phyloP scores from a whole-genome alignment of 2,888 invertebrate genomes.

The Eristalinus aeneus region DNA sequence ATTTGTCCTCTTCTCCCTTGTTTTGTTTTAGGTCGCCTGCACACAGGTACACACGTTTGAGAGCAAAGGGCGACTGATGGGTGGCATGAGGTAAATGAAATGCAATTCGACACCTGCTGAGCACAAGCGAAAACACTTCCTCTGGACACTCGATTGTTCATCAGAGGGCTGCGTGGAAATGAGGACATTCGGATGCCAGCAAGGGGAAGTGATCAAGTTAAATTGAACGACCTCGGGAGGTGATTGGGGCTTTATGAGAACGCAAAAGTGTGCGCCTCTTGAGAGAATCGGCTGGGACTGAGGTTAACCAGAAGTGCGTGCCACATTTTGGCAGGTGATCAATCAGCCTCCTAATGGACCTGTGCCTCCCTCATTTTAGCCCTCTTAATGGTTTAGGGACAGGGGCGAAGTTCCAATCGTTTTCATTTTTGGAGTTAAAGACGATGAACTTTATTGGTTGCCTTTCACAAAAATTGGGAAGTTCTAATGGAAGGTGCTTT shows the following conservation, averaged over 20 bases:
- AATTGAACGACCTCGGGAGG: neutral
- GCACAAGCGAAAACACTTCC: neutral
- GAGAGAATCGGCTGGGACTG: neutral
- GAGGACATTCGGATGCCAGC: neutral
- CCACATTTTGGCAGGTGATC: neutral
- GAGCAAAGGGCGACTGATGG: neutral
- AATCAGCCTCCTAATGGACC: neutral
- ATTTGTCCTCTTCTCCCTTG: slow-evolving; percentile 7
- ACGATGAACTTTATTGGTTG: too few relatives aligned
- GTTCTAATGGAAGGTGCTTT: too few relatives aligned
- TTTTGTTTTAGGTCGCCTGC: neutral
- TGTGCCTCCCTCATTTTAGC: neutral
- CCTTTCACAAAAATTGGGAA: too few relatives aligned
- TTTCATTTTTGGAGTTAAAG: too few relatives aligned
- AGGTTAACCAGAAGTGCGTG: neutral
- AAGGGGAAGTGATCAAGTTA: neutral
- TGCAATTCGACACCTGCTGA: neutral
- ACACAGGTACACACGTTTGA: neutral
- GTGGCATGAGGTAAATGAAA: neutral
- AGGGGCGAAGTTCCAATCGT: too few relatives aligned
- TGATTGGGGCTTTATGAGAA: neutral
- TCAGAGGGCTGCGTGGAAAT: neutral
- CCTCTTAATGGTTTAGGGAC: too few relatives aligned
- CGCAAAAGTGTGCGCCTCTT: neutral
- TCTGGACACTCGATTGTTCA: neutral